Base-by-base conservation (phyloP, 1,140 invertebrate species). In the Drosophila lowei region DNA sequence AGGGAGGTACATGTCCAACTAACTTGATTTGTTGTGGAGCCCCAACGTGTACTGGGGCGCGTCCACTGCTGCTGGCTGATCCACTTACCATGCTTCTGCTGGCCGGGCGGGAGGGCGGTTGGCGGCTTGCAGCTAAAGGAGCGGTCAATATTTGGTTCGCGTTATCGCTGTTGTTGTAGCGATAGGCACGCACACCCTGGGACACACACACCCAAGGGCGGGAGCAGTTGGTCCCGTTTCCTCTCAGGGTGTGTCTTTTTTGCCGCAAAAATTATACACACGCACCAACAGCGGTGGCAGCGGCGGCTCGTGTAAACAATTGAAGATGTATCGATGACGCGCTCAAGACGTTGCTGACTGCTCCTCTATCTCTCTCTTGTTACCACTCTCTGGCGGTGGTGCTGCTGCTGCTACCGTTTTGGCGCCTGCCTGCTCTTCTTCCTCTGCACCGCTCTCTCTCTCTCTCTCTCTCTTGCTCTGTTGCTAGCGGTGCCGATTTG, bases 401-500 rank as follows among this genome's bases (percentile, higher is more conserved):
- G 57, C 8, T 54, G 58, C 21, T 60, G 30, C 44, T 49, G 46
- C 34, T 23, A 60, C 58, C 48, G 42, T 63, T 50, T 65, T 79
- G 41, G 68, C 60, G 48, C 43, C 34, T 38, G 34, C 34, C 34
- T 38, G 34, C 34, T 38, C 34, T 38, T 38, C 34, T 38, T 38
- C 34, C 34, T 11, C 34, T 38, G 34, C 34, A 38, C 11, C 65
- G 16, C 55, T 46, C 57, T 60, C 30, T 13, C 11, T 23, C 43
- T 38, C 5, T n/a, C 28, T 57, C 47, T 34, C 21, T 59, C 42
- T 64, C 53, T 11, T 16, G n/a, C 60, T 77, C 71, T 81, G 78
- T 81, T 81, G 78, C 78, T 75, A 81, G 78, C 67, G 71, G 77
- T 59, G 78, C 59, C 70, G 77, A 80, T 86, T 84, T 84, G 80